Evolutionary conservation across 1,140 invertebrate species (phyloP).

Genomic region (Drosophila bipectinata): DNA sequence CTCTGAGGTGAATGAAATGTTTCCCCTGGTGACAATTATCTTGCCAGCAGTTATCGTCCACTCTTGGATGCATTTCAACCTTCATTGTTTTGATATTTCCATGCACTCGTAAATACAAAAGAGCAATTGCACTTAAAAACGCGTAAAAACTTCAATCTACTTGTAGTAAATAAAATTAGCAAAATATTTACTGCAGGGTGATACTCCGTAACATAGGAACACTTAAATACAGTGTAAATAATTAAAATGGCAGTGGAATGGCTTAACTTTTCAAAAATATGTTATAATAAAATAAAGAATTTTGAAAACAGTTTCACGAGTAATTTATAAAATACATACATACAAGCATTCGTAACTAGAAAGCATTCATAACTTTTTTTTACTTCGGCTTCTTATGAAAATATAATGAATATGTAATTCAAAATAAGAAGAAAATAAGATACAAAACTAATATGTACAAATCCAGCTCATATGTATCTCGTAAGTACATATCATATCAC

Average conservation of each 20-base stretch:
- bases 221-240: no score
- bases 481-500: no score
- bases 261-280: neutral
- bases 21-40: neutral
- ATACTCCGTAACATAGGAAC: neutral
- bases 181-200: slow-evolving; percentile 1
- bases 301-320: no score
- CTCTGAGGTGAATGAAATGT: neutral
- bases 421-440: no score
- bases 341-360: no score
- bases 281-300: neutral
- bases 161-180: neutral
- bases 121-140: neutral
- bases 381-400: no score
- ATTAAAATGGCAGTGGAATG: no score
- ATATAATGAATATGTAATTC: no score
- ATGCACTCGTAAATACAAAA: neutral
- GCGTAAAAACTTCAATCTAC: neutral
- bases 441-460: no score
- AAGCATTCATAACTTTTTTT: no score
- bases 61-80: neutral
- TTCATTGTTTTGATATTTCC: neutral
- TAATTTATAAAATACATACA: no score
- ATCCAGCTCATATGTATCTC: no score
- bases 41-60: neutral